A percentile compares a stretch with the other conserved stretches of the same genome.
phyloP scores from a whole-genome alignment of 2,113 vertebrate species.

The Ranitomeya imitator region DNA sequence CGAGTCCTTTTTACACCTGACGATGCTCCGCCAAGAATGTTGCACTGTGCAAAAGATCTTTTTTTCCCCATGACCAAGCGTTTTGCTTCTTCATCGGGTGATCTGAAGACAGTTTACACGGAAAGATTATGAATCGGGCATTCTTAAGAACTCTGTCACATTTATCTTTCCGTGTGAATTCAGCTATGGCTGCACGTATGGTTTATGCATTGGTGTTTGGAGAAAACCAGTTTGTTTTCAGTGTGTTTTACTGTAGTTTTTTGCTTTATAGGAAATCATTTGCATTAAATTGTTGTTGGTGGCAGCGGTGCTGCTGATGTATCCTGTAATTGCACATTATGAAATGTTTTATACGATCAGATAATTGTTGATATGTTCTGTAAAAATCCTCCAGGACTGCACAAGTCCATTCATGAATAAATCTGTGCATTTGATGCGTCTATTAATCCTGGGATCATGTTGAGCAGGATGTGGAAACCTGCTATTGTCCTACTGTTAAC shows the following conservation, averaged over 20 bases:
- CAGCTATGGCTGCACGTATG: background rate
- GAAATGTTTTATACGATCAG: conserved; percentile 32
- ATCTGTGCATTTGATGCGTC: conserved; percentile 3
- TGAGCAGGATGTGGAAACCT: conserved; percentile 3
- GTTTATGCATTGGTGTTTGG: background rate
- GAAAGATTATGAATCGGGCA: no score
- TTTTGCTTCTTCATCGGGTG: no score
- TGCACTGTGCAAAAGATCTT: no score
- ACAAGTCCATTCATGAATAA: conserved; percentile 44
- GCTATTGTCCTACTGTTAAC: background rate
- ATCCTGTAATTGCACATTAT: conserved; percentile 15
- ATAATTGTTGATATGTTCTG: conserved; percentile 48
- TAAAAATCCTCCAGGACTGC: background rate
- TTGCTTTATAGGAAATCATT: background rate
- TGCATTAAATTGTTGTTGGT: conserved; percentile 12
- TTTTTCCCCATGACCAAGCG: no score
- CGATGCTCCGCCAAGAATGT: no score
- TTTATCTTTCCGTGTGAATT: no score
- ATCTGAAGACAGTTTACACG: no score
- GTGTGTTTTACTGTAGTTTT: conserved; percentile 7
- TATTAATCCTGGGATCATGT: conserved; percentile 21
- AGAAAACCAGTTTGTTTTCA: background rate
- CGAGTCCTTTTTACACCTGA: no score
- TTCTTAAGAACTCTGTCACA: no score
- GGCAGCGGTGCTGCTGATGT: background rate